A percentile compares a stretch with the other conserved stretches of the same genome.
These are phyloP conservation scores for Notarius quadriscutis DNA, from an alignment of 2,113 vertebrate genomes.

Conservation along the genomic window DNA sequence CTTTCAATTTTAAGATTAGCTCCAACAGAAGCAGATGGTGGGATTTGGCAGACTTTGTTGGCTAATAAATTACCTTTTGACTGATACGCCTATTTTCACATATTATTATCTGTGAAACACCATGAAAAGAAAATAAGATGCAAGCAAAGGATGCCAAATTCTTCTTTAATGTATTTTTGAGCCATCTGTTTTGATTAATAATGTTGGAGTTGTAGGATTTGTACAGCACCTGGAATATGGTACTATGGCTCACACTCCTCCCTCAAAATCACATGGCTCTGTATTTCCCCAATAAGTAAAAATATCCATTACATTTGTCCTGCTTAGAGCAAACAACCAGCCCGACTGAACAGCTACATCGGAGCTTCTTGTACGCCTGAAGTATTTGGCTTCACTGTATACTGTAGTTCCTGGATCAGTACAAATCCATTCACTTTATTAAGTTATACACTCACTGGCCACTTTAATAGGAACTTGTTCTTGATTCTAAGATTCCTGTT, in stretches of 20 bases:
- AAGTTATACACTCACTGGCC: too few relatives aligned
- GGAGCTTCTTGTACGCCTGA: neutral
- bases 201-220: slow-evolving; percentile 44
- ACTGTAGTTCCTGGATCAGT: slow-evolving; percentile 24
- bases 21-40: slow-evolving; percentile 69
- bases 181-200: slow-evolving; percentile 66
- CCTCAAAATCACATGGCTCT: slow-evolving; percentile 21
- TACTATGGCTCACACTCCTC: slow-evolving; percentile 30
- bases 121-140: slow-evolving; percentile 53
- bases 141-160: slow-evolving; percentile 61
- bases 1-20: slow-evolving; percentile 34
- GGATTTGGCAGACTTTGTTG: slow-evolving; percentile 63
- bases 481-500: too few relatives aligned
- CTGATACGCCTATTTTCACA: slow-evolving; percentile 69
- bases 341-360: slow-evolving; percentile 3
- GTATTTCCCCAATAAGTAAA: slow-evolving; percentile 15
- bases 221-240: slow-evolving; percentile 50
- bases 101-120: slow-evolving; percentile 63
- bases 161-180: slow-evolving; percentile 56
- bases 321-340: slow-evolving; percentile 14
- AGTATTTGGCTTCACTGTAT: slow-evolving; percentile 20
- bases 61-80: slow-evolving; percentile 65
- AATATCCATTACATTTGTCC: neutral
- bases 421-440: slow-evolving; percentile 27
- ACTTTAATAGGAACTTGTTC: too few relatives aligned